These are phyloP conservation scores for Sinonovacula constricta DNA, from an alignment of 1,140 invertebrate species.

Conservation along the genomic window DNA sequence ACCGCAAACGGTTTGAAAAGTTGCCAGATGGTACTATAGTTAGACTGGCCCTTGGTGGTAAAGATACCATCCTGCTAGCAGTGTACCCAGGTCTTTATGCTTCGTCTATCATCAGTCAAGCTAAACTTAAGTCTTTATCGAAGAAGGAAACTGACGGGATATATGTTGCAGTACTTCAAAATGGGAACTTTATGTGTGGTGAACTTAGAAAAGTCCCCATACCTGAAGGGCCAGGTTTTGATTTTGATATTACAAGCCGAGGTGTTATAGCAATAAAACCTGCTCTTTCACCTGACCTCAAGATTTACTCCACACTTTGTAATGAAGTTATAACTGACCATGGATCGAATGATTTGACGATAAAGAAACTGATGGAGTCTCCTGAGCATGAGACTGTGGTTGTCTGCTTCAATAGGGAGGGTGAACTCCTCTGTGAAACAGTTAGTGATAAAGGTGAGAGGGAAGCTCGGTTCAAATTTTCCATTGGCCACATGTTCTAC, in stretches of 20 bases:
- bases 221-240: constrained; percentile 46
- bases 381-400: constrained; percentile 33
- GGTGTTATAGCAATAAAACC: constrained; percentile 24
- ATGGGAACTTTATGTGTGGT: constrained; percentile 35
- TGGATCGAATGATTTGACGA: neutral
- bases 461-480: constrained; percentile 19
- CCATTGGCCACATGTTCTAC: neutral
- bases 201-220: constrained; percentile 43
- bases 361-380: constrained; percentile 32
- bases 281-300: constrained; percentile 5
- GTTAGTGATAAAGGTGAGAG: constrained; percentile 26
- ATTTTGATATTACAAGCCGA: constrained; percentile 36
- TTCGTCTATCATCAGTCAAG: constrained; percentile 43
- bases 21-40: constrained; percentile 42
- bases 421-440: constrained; percentile 27
- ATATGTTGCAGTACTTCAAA: constrained; percentile 33
- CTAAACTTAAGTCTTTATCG: constrained; percentile 37
- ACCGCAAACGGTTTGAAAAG: constrained; percentile 36
- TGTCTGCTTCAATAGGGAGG: constrained; percentile 22
- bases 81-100: constrained; percentile 44
- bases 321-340: constrained; percentile 21
- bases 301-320: constrained; percentile 21
- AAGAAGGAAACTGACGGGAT: constrained; percentile 43
- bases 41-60: constrained; percentile 26
- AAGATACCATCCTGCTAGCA: constrained; percentile 40